phyloP scores from a whole-genome alignment of 1,140 invertebrate genomes.

The Ceratosolen fusciceps region DNA sequence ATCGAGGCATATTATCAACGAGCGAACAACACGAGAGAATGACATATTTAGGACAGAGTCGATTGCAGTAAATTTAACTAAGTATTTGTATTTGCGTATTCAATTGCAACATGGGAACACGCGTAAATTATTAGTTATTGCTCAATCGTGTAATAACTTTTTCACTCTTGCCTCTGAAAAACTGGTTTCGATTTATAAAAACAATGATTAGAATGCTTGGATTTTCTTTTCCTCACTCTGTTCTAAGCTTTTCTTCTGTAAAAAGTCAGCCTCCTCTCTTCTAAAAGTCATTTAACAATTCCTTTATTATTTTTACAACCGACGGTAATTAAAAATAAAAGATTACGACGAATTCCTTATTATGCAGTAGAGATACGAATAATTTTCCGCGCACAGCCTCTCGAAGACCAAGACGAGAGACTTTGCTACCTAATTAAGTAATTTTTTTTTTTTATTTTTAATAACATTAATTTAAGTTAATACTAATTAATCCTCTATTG shows the following conservation, averaged over 20 bases:
- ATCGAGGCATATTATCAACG: neutral
- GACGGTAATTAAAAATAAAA: too few relatives aligned
- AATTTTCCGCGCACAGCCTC: too few relatives aligned
- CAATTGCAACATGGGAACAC: conserved; percentile 24
- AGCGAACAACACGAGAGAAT: conserved; percentile 2
- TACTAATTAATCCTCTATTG: too few relatives aligned
- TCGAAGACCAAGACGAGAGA: too few relatives aligned
- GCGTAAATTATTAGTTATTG: conserved; percentile 29
- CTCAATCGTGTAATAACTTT: conserved; percentile 26
- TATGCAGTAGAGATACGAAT: too few relatives aligned
- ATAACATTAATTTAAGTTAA: too few relatives aligned
- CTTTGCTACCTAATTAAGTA: too few relatives aligned
- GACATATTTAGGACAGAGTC: neutral
- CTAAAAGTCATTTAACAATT: too few relatives aligned
- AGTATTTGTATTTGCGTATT: conserved; percentile 30
- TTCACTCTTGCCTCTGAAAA: conserved; percentile 8
- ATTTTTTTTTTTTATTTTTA: too few relatives aligned
- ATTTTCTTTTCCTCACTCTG: neutral
- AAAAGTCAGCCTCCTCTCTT: too few relatives aligned
- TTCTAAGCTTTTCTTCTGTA: neutral
- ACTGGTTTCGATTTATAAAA: conserved; percentile 27
- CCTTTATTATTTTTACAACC: too few relatives aligned
- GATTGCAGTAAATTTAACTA: conserved; percentile 23
- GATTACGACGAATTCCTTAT: too few relatives aligned
- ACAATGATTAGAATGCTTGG: neutral